phyloP scores from a whole-genome alignment of 2,888 invertebrate species.

The Papilio demoleus region DNA sequence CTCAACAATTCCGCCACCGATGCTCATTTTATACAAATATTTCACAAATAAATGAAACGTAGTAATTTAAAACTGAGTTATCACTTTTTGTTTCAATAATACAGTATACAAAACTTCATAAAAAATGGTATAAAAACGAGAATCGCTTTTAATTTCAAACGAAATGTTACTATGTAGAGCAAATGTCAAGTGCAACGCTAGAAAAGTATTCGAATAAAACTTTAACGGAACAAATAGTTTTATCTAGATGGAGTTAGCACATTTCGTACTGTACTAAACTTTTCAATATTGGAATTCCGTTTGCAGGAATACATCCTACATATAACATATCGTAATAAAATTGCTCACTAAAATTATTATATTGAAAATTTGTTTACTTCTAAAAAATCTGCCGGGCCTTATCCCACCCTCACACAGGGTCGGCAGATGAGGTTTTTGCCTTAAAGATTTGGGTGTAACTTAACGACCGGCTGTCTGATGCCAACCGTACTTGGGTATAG shows the following conservation, averaged over 20 bases:
- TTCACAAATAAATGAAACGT: too few species aligned
- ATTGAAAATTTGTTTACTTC: too few species aligned
- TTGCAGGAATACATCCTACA: neutral
- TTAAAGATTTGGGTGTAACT: too few species aligned
- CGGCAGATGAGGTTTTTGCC: too few species aligned
- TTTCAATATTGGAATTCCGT: slow-evolving; percentile 22
- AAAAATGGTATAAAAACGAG: neutral
- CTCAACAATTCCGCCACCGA: too few species aligned
- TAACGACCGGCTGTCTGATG: too few species aligned
- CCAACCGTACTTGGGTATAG: too few species aligned
- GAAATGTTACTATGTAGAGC: slow-evolving; percentile 4
- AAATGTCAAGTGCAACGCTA: slow-evolving; percentile 33
- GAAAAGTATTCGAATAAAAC: slow-evolving; percentile 29
- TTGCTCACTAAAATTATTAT: neutral
- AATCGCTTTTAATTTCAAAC: slow-evolving; percentile 14
- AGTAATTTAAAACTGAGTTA: neutral
- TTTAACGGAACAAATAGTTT: slow-evolving; percentile 34
- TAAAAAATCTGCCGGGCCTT: too few species aligned
- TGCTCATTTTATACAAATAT: too few species aligned
- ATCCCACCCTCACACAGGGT: too few species aligned
- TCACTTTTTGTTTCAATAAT: too few species aligned
- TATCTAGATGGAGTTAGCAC: slow-evolving; percentile 29
- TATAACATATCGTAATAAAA: neutral
- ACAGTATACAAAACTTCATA: too few species aligned
- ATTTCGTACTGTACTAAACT: slow-evolving; percentile 21